Base-by-base conservation (phyloP, 2,113 vertebrate genomes). In the Tachuris rubrigastra region DNA sequence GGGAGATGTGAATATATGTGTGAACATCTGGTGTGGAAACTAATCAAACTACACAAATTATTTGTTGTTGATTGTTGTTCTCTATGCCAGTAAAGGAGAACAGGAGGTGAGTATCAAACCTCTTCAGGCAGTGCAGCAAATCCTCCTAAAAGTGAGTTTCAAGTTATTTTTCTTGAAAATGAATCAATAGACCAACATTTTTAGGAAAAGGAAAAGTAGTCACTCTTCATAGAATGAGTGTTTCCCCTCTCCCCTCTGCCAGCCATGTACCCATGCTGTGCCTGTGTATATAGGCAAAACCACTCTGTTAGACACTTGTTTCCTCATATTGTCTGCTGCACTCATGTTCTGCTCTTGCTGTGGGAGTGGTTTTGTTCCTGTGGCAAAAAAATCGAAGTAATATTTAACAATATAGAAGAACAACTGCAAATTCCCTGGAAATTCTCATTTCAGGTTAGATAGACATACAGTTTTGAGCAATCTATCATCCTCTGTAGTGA, bases 1-100 rank as follows among this genome's bases (percentile, higher is more conserved):
- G 67, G 85, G 91, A 95, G 53, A 87, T 90, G 59, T 74, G 91
- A 93, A 90, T 94, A 31, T 87, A 77, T 87, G 85, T 93, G 91
- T 85, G 93, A 97, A 89, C 94, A 96, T 96, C 93, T 95, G 94
- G 78, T 90, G 67, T 74, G 42, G 63, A 87, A 91, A 87, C 81
- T 85, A 96, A 96, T 95, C 91, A 96, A 83, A 85, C 74, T 30
- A 35, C 82, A 80, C 77, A 46, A 49, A 90, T 95, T 68, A 89
- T 94, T 85, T 52, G 50, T 52, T 52, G 50, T 52, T 69, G 69
- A 73, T 94, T 95, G 72, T 93, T 90, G 52, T 92, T 84, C 44
- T 89, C 49, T 50, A 0, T 71, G 87, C 87, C 39, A 85, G 56
- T 77, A 83, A 91, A 89, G 69, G 31, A 87, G 85, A 93, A 52